Evolutionary conservation across 1,140 invertebrate genomes (phyloP).

Genomic region (Anagrus nilaparvatae): DNA sequence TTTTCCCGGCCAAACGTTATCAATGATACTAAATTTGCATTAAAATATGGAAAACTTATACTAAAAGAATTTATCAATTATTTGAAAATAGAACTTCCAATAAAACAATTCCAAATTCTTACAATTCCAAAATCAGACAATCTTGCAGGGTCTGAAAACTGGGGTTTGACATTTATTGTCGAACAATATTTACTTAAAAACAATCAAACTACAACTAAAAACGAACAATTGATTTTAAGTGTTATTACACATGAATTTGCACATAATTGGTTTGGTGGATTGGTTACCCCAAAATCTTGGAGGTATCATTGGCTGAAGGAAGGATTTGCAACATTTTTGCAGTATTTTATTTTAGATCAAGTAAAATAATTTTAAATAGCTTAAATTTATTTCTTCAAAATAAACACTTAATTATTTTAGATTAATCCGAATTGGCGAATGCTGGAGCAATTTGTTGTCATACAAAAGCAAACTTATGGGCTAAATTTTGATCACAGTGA

Average conservation of each 20-base stretch:
- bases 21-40: constrained; percentile 46
- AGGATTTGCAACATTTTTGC: constrained; percentile 48
- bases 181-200: constrained; percentile 68
- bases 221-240: constrained; percentile 42
- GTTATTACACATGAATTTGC: constrained; percentile 55
- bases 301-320: constrained; percentile 55
- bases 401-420: no score
- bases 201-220: constrained; percentile 34
- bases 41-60: constrained; percentile 42
- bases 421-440: no score
- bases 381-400: no score
- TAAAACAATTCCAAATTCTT: constrained; percentile 48
- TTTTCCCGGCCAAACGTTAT: constrained; percentile 53
- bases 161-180: constrained; percentile 77
- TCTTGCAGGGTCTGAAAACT: constrained; percentile 64
- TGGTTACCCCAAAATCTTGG: constrained; percentile 48
- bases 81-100: constrained; percentile 32
- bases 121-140: constrained; percentile 62
- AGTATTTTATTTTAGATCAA: constrained; percentile 18
- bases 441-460: no score
- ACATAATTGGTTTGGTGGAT: constrained; percentile 52
- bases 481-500: no score
- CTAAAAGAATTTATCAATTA: constrained; percentile 27
- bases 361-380: no score
- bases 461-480: no score